phyloP scores from a whole-genome alignment of 2,797 vertebrate species.

The Antennarius maculatus region DNA sequence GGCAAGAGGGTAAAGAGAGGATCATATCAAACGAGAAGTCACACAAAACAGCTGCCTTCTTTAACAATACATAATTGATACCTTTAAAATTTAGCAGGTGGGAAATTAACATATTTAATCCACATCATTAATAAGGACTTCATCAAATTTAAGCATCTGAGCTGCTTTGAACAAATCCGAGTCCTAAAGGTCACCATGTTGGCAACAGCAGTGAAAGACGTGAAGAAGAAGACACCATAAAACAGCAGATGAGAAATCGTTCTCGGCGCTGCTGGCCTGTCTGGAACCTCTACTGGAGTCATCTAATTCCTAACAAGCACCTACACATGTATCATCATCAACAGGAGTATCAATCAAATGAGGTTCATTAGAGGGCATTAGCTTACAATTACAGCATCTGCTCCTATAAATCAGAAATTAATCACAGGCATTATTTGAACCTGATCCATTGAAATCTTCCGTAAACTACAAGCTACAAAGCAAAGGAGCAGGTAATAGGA shows the following conservation, averaged over 20 bases:
- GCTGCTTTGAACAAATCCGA: slow-evolving; percentile 27
- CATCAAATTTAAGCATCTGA: slow-evolving; percentile 22
- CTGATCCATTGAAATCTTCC: slow-evolving; percentile 55
- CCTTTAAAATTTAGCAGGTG: neutral
- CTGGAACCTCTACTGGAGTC: slow-evolving; percentile 30
- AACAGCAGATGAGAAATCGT: slow-evolving; percentile 24
- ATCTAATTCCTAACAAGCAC: slow-evolving; percentile 42
- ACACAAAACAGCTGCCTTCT: slow-evolving; percentile 20
- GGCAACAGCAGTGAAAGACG: slow-evolving; percentile 11
- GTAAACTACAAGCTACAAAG: slow-evolving; percentile 67
- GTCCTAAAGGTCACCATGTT: slow-evolving; percentile 13
- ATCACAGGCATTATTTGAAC: slow-evolving; percentile 47
- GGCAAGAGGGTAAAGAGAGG: neutral
- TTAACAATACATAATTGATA: slow-evolving; percentile 17
- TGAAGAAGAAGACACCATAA: slow-evolving; percentile 28
- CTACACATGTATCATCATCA: slow-evolving; percentile 46
- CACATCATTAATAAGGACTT: slow-evolving; percentile 29
- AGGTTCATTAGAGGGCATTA: slow-evolving; percentile 49
- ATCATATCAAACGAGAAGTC: neutral
- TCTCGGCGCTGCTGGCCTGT: slow-evolving; percentile 6
- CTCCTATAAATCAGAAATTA: slow-evolving; percentile 57
- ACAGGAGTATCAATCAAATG: slow-evolving; percentile 56
- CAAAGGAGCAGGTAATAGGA: slow-evolving; percentile 61
- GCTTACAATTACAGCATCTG: slow-evolving; percentile 50
- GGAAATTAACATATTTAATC: slow-evolving; percentile 28